These are phyloP conservation scores for Heteromormyrus szaboi DNA, from an alignment of 2,797 vertebrate species.

Conservation along the genomic window DNA sequence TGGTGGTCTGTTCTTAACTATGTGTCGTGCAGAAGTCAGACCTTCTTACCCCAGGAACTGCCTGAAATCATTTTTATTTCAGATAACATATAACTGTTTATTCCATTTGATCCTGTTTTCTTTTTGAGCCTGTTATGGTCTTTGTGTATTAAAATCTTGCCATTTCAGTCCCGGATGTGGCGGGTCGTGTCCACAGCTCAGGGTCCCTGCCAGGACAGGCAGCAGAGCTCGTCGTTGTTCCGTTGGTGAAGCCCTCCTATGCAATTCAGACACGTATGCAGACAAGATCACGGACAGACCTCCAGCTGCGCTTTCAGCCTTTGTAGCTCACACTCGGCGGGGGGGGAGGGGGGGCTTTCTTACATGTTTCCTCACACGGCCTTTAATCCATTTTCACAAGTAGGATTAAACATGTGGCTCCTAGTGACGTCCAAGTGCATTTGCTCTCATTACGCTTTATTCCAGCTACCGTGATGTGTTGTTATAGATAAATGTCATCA, in stretches of 20 bases:
- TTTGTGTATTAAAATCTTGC: background rate
- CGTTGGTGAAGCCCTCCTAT: background rate
- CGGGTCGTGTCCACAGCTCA: too few species aligned
- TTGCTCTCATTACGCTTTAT: background rate
- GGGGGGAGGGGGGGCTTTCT: background rate
- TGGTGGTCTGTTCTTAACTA: background rate
- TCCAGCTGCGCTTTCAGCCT: background rate
- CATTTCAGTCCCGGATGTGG: background rate
- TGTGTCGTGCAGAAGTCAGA: background rate
- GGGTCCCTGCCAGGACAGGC: background rate
- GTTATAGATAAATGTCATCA: background rate
- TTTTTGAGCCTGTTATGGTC: background rate
- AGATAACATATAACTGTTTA: background rate
- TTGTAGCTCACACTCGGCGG: background rate
- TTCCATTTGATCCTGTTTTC: background rate
- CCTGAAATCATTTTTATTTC: background rate
- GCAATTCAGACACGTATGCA: background rate
- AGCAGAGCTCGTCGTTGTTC: background rate
- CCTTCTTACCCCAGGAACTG: background rate
- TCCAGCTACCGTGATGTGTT: background rate
- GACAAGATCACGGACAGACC: background rate
- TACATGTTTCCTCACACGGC: background rate
- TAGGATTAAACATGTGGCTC: background rate
- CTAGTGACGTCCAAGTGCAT: background rate
- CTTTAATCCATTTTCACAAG: background rate